These are phyloP conservation scores for Mesoligia furuncula DNA, from an alignment of 2,888 invertebrate species.

Conservation along the genomic window DNA sequence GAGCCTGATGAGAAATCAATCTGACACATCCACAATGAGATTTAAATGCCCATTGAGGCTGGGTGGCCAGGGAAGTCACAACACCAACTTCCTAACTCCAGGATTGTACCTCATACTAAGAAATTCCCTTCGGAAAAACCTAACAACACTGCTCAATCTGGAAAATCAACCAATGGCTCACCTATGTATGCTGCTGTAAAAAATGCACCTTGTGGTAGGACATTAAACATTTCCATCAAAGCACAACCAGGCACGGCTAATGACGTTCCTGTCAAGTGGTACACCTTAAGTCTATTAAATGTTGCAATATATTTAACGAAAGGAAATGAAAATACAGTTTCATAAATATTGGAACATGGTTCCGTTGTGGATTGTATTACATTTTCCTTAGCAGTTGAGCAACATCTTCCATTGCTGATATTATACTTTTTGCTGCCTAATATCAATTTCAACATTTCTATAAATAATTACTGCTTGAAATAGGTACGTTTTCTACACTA, in stretches of 20 bases:
- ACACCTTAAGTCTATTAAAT: conserved; percentile 89
- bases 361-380: conserved; percentile 18
- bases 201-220: conserved; percentile 76
- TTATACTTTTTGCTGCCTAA: conserved; percentile 18
- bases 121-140: background rate
- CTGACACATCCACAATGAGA: background rate
- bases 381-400: conserved; percentile 44
- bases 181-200: conserved; percentile 81
- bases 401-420: conserved; percentile 29
- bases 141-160: background rate
- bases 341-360: conserved; percentile 69
- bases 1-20: background rate
- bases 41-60: background rate
- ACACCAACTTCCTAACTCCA: background rate
- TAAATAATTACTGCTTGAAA: background rate
- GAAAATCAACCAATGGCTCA: conserved; percentile 60
- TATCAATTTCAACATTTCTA: conserved; percentile 48
- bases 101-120: background rate
- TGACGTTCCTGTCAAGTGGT: conserved; percentile 84
- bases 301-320: conserved; percentile 84
- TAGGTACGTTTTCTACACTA: background rate
- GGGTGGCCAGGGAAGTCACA: background rate
- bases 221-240: conserved; percentile 79
- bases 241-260: conserved; percentile 82
- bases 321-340: conserved; percentile 84